phyloP scores from a whole-genome alignment of 2,888 invertebrate genomes.

The Agapostemon virescens region DNA sequence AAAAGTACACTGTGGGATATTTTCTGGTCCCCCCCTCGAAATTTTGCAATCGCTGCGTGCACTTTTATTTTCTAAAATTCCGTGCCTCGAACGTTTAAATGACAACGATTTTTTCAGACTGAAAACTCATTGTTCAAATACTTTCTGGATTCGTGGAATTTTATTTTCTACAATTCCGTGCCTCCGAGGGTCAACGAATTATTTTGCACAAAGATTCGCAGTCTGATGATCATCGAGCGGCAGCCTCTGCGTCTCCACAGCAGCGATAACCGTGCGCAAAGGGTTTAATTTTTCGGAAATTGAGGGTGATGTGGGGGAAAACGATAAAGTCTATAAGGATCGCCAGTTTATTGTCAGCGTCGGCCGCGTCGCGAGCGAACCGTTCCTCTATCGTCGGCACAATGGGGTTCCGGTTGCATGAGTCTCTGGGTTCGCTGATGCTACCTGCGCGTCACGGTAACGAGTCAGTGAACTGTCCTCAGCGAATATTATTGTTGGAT shows the following conservation, averaged over 20 bases:
- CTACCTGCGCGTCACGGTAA: slow-evolving; percentile 20
- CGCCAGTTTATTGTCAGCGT: background rate
- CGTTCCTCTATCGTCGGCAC: background rate
- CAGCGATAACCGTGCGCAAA: background rate
- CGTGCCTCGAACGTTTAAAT: no score
- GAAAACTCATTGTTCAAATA: no score
- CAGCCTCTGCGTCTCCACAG: background rate
- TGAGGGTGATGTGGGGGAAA: background rate
- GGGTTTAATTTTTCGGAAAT: background rate
- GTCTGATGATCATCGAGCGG: no score
- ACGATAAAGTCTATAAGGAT: background rate
- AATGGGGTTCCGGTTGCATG: background rate
- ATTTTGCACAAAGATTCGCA: no score
- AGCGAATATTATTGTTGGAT: slow-evolving; percentile 34
- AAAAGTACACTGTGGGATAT: no score
- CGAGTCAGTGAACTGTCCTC: slow-evolving; percentile 64
- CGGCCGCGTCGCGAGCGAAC: background rate
- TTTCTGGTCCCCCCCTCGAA: no score
- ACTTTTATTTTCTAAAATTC: no score
- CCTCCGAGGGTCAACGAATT: no score
- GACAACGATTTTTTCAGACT: no score
- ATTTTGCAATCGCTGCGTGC: no score
- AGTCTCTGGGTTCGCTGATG: background rate
- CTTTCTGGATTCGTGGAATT: no score
- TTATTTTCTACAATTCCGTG: no score